Evolutionary conservation across 2,797 vertebrate genomes (phyloP).

Genomic region (Sebastes nivosus): DNA sequence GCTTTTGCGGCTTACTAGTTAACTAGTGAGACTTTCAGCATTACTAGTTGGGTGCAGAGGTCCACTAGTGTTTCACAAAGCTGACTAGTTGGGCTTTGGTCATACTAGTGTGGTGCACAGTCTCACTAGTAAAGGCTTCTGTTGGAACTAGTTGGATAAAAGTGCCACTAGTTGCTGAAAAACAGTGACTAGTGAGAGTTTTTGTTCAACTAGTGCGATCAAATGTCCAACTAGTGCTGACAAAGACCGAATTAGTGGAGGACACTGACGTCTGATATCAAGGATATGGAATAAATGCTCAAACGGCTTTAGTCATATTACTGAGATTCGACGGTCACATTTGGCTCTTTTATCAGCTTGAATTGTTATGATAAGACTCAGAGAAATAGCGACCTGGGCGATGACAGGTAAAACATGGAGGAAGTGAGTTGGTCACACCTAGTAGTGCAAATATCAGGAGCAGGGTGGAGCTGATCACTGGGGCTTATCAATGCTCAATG

Average conservation of each 20-base stretch:
- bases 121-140: too few relatives aligned
- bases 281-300: background rate
- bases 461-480: slow-evolving; percentile 30
- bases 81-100: too few relatives aligned
- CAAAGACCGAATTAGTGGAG: too few relatives aligned
- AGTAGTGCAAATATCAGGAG: slow-evolving; percentile 20
- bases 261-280: too few relatives aligned
- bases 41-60: too few relatives aligned
- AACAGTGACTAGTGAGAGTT: too few relatives aligned
- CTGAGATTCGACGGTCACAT: slow-evolving; percentile 1
- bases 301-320: background rate
- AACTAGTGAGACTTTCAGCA: fast-evolving
- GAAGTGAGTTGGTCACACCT: slow-evolving; percentile 60
- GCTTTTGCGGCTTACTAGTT: too few relatives aligned
- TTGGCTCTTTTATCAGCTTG: slow-evolving; percentile 31
- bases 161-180: too few relatives aligned
- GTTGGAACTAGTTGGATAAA: too few relatives aligned
- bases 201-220: too few relatives aligned
- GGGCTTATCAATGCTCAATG: slow-evolving; percentile 2
- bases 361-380: slow-evolving; percentile 69
- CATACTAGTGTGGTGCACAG: too few relatives aligned
- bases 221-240: too few relatives aligned
- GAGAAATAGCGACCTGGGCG: slow-evolving; percentile 31
- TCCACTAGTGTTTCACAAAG: fast-evolving
- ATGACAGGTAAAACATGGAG: slow-evolving; percentile 59